phyloP scores from a whole-genome alignment of 2,888 invertebrate species.

The Drosophila robusta region DNA sequence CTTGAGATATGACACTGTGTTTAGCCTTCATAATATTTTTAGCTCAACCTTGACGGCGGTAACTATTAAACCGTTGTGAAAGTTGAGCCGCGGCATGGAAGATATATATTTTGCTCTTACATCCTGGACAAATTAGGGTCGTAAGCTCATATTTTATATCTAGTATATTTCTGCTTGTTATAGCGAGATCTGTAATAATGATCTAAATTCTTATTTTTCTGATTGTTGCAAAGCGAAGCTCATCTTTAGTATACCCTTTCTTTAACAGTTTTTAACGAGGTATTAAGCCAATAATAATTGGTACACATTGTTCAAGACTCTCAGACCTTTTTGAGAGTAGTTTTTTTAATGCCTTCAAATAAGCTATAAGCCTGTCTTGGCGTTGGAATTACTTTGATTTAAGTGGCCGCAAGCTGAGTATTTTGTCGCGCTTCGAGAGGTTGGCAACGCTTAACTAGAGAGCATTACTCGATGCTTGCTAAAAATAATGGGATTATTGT shows the following conservation, averaged over 20 bases:
- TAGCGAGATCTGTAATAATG: too few relatives aligned
- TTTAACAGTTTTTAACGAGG: not conserved
- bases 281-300: not conserved
- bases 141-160: too few relatives aligned
- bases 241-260: not conserved
- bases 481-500: not conserved
- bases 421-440: not conserved
- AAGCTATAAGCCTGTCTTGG: too few relatives aligned
- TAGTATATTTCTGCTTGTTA: too few relatives aligned
- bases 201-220: not conserved
- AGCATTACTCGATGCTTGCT: not conserved
- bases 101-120: not conserved
- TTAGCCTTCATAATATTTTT: conserved; percentile 47
- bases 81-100: not conserved
- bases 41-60: conserved; percentile 38
- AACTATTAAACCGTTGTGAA: conserved; percentile 8
- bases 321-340: too few relatives aligned
- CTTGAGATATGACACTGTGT: conserved; percentile 43
- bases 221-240: not conserved
- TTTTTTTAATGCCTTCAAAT: too few relatives aligned
- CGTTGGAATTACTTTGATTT: not conserved
- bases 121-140: conserved; percentile 2
- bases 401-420: not conserved
- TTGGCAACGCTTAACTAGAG: not conserved
- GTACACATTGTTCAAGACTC: not conserved